Evolutionary conservation across 2,888 invertebrate species (phyloP), one percentile per base, ranked within the genome.

Genomic region (Sphaerophoria taeniata): DNA sequence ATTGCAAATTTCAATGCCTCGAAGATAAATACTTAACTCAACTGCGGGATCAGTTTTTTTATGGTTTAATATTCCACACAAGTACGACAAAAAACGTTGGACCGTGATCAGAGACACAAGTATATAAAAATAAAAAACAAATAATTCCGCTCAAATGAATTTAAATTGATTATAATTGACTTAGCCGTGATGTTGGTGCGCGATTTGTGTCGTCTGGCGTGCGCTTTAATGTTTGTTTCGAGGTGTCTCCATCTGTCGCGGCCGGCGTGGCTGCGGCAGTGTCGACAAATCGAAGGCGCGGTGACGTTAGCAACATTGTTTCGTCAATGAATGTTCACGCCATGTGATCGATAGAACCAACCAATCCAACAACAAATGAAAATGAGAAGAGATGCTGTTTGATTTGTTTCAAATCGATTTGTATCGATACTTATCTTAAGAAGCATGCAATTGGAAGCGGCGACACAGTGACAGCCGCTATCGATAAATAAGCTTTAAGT

Each of bases 151-250:
- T 77, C 76, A 77, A 85, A 81, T 85, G 81, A 81, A 81, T 85
- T 81, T 85, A 81, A 85, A 85, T 85, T 85, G 85, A 85, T 81
- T 81, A 81, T 85, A 85, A 85, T 85, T 85, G 81, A 80, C 85
- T 81, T 81, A 81, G 73, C 76, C 73, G 85, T 69, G 67, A 75
- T 84, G 84, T 72, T 84, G 72, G 49, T 84, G 49, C 9, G 75
- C 67, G 84, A 84, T 80, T 79, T 84, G 24, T 43, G 74, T 69
- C 55, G 84, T 84, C 55, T 67, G 75, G 60, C 84, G 75, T 55
- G 60, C 55, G 72, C 84, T 75, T 84, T 72, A 58, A 61, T 84
- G 71, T 63, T 24, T 43, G 75, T 71, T 74, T 39, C 45, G 55
- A 80, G 80, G 84, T 80, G 75, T 84, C 67, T 56, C 39, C 31